These are phyloP conservation scores for Pilophorus perplexus DNA, from an alignment of 2,888 invertebrate genomes.

Conservation along the genomic window DNA sequence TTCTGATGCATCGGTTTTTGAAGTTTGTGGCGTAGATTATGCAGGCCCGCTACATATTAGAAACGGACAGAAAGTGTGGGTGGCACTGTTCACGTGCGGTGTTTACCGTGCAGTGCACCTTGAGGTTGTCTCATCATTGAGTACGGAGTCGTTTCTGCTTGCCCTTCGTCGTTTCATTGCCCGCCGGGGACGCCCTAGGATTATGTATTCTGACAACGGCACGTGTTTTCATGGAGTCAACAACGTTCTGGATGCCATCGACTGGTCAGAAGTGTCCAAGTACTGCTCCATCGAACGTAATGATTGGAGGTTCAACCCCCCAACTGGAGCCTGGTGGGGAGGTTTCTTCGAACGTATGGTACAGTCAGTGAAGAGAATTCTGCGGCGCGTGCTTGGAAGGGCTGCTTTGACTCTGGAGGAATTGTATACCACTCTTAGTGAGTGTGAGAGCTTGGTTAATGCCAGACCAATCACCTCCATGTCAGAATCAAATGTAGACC, in stretches of 20 bases:
- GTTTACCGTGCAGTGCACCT: too few relatives aligned
- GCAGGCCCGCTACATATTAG: conserved; percentile 1
- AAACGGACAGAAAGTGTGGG: conserved; percentile 9
- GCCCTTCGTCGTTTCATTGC: conserved; percentile 9
- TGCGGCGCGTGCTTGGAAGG: conserved; percentile 29
- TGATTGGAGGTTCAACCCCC: conserved; percentile 49
- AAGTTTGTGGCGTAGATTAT: neutral
- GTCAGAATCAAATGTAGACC: conserved; percentile 42
- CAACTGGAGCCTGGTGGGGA: conserved; percentile 23
- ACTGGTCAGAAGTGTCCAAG: neutral
- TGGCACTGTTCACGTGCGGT: conserved; percentile 12
- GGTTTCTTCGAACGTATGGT: conserved; percentile 33
- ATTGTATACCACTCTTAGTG: conserved; percentile 38
- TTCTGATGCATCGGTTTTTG: neutral
- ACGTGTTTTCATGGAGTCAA: conserved; percentile 52
- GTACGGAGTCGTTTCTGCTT: too few relatives aligned
- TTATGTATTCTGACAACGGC: conserved; percentile 52
- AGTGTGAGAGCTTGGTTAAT: conserved; percentile 37
- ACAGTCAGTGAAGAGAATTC: conserved; percentile 34
- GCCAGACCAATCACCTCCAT: conserved; percentile 37
- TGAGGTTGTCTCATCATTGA: too few relatives aligned
- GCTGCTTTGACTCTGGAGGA: conserved; percentile 30
- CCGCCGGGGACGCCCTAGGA: conserved; percentile 49
- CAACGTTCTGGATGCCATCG: conserved; percentile 49
- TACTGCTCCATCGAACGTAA: conserved; percentile 41